Conservation (phyloP, 2,888 invertebrate genomes). For the Aporophyla lueneburgensis region DNA sequence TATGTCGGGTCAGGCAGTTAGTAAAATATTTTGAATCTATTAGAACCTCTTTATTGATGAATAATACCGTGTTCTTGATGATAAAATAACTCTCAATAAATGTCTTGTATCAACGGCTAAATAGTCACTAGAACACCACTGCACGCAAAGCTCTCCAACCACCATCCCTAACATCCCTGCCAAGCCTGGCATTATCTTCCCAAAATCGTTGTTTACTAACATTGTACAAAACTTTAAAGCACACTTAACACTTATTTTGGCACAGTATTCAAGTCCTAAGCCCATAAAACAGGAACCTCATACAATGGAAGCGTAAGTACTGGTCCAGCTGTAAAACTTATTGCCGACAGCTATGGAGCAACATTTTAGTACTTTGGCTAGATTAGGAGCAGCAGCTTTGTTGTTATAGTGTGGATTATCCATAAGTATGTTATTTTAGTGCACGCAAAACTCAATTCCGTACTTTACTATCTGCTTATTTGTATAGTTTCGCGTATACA, state of each 20-base stretch:
- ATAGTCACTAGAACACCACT: neutral
- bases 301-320: conserved; percentile 26
- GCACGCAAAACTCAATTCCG: neutral
- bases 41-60: neutral
- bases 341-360: conserved; percentile 19
- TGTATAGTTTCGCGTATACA: neutral
- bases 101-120: neutral
- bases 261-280: conserved; percentile 30
- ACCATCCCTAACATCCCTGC: conserved; percentile 14
- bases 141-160: neutral
- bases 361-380: conserved; percentile 30
- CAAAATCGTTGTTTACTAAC: conserved; percentile 37
- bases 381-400: conserved; percentile 28
- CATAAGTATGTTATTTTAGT: neutral
- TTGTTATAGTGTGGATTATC: conserved; percentile 8
- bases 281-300: conserved; percentile 28
- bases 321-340: conserved; percentile 40
- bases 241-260: conserved; percentile 52
- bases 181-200: conserved; percentile 32
- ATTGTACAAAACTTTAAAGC: conserved; percentile 34
- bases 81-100: neutral
- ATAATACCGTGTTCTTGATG: neutral
- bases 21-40: neutral
- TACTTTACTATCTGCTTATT: neutral
- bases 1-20: too few species aligned